Conservation (phyloP, 2,888 invertebrate genomes). For the Embidobia sp. region DNA sequence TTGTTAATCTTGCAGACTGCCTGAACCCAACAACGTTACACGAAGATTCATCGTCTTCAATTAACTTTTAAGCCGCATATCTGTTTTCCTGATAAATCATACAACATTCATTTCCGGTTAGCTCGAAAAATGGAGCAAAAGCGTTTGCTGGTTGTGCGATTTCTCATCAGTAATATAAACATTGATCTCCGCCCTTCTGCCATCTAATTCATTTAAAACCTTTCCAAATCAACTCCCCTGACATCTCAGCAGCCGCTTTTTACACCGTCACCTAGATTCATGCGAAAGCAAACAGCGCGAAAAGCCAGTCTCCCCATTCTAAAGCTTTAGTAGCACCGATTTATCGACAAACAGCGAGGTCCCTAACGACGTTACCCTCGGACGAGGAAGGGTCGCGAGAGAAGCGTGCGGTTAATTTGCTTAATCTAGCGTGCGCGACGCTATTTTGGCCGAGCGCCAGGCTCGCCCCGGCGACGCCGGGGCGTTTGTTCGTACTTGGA, state of each 20-base stretch:
- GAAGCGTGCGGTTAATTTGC: slow-evolving; percentile 69
- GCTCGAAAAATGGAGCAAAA: too few relatives aligned
- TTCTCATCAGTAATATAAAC: slow-evolving; percentile 12
- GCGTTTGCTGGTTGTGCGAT: too few relatives aligned
- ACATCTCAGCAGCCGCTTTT: slow-evolving; percentile 7
- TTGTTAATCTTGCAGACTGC: too few relatives aligned
- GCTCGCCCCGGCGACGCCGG: slow-evolving; percentile 29
- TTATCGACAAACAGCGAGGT: slow-evolving; percentile 63
- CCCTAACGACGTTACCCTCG: slow-evolving; percentile 57
- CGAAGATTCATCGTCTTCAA: too few relatives aligned
- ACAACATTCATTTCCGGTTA: not conserved
- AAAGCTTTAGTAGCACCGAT: slow-evolving; percentile 52
- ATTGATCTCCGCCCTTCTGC: not conserved
- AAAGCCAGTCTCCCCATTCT: slow-evolving; percentile 41
- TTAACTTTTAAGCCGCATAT: too few relatives aligned
- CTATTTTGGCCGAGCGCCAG: slow-evolving; percentile 68
- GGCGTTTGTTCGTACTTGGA: slow-evolving; percentile 35
- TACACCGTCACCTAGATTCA: not conserved
- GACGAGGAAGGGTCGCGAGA: slow-evolving; percentile 36
- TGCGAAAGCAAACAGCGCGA: slow-evolving; percentile 19
- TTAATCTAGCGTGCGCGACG: slow-evolving; percentile 70
- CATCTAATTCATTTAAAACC: slow-evolving; percentile 18
- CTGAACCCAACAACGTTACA: too few relatives aligned
- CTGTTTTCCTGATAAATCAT: not conserved
- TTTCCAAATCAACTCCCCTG: slow-evolving; percentile 5